A percentile compares a stretch with the other conserved stretches of the same genome.
These are phyloP conservation scores for Coilia nasus DNA, from an alignment of 2,797 vertebrate species.

Conservation along the genomic window DNA sequence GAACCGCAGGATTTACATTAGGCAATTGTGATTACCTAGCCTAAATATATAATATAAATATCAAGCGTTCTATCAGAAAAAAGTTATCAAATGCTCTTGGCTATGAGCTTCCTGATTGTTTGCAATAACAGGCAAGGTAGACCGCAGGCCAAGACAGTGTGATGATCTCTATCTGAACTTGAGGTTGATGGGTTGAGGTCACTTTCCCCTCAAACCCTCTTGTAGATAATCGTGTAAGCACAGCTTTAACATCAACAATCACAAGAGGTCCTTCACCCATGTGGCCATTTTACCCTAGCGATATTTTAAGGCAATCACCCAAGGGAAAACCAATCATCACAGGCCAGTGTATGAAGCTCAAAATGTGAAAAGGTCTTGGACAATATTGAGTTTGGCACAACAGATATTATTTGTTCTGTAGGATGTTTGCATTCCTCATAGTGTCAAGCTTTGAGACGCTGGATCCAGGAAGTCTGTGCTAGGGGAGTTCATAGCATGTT, in stretches of 20 bases:
- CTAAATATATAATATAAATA: background rate
- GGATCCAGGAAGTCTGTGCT: background rate
- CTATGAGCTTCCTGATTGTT: background rate
- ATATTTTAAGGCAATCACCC: background rate
- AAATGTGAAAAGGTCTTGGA: background rate
- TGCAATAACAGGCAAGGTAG: background rate
- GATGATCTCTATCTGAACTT: background rate
- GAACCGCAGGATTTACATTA: background rate
- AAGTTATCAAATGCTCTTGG: background rate
- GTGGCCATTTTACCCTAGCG: background rate
- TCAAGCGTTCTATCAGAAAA: background rate
- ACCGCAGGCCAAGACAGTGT: background rate
- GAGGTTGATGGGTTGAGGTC: background rate
- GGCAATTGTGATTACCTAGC: background rate
- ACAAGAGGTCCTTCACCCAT: background rate
- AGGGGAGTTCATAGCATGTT: background rate
- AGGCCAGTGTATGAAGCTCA: background rate
- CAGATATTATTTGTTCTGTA: slow-evolving; percentile 15
- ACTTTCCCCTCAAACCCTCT: background rate
- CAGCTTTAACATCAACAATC: background rate
- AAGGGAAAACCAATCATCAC: slow-evolving; percentile 6
- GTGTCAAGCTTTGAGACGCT: background rate
- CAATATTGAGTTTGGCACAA: slow-evolving; percentile 7
- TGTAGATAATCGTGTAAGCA: background rate
- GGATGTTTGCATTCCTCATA: background rate